Evolutionary conservation across 2,888 invertebrate genomes (phyloP).

Genomic region (Zonitis immaculata): DNA sequence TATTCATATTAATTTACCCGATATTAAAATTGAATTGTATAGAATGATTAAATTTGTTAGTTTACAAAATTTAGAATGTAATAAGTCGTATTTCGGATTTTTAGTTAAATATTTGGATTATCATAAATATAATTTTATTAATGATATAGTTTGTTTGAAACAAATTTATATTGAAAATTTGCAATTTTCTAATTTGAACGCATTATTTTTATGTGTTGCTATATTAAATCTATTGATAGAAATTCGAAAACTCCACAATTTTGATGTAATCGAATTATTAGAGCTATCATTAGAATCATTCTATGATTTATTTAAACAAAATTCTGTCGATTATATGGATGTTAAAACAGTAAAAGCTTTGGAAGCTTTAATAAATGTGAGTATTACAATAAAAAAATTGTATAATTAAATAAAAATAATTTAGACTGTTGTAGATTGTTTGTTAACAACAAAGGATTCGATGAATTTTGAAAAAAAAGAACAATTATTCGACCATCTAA

Average conservation of each 20-base stretch:
- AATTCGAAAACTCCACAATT: background rate
- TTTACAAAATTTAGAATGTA: conserved; percentile 9
- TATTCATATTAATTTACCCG: background rate
- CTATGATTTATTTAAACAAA: conserved; percentile 15
- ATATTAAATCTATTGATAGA: conserved; percentile 7
- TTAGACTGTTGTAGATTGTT: conserved; percentile 10
- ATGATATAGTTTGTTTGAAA: background rate
- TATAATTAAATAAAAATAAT: background rate
- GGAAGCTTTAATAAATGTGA: conserved; percentile 34
- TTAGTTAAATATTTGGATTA: conserved; percentile 1
- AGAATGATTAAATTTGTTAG: background rate
- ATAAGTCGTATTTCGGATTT: conserved; percentile 1
- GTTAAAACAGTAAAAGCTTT: conserved; percentile 25
- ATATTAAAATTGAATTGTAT: background rate
- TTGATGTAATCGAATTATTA: conserved; percentile 8
- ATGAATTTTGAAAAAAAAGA: conserved; percentile 16
- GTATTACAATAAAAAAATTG: conserved; percentile 5
- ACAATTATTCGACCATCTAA: conserved; percentile 16
- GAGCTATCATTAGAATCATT: conserved; percentile 19
- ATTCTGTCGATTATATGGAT: conserved; percentile 4
- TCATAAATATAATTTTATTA: background rate
- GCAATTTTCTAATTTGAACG: background rate
- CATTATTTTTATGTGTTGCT: conserved; percentile 8
- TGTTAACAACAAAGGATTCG: conserved; percentile 6
- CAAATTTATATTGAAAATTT: conserved; percentile 5